A percentile compares a stretch with the other conserved stretches of the same genome.
These are phyloP conservation scores for Mesitornis unicolor DNA, from an alignment of 2,113 vertebrate genomes.

Conservation along the genomic window DNA sequence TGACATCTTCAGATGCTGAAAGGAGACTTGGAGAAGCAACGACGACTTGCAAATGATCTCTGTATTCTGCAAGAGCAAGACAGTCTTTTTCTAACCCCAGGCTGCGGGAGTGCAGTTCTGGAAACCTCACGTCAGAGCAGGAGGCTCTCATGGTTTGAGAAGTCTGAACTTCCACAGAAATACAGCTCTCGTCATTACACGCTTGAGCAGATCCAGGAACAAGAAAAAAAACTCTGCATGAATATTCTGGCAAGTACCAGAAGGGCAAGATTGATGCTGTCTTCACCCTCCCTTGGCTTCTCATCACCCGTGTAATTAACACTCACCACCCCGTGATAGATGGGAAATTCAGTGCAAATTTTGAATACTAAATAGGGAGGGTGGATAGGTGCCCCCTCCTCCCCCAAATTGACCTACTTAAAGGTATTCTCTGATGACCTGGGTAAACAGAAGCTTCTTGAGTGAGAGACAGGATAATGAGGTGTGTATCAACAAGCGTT, in stretches of 20 bases:
- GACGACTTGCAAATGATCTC: not conserved
- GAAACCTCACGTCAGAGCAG: not conserved
- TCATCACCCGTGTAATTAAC: constrained; percentile 5
- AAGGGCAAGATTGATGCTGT: not conserved
- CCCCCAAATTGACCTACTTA: not conserved
- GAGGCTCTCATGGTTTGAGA: not conserved
- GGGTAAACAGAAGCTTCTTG: not conserved
- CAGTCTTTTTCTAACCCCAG: not conserved
- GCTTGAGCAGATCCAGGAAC: not conserved
- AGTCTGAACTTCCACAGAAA: not conserved
- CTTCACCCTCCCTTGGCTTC: not conserved
- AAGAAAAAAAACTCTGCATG: not conserved
- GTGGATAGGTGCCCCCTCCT: not conserved
- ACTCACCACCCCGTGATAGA: not conserved
- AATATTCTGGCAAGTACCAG: constrained; percentile 1
- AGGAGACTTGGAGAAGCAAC: not conserved
- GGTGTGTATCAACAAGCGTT: not conserved
- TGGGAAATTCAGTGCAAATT: not conserved
- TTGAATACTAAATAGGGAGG: not conserved
- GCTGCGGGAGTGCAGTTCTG: not conserved
- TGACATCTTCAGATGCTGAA: not conserved
- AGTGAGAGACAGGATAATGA: not conserved
- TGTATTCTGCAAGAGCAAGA: not conserved
- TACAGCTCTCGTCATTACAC: not conserved
- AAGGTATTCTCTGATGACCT: not conserved